phyloP scores from a whole-genome alignment of 2,113 vertebrate species.

The Microcebus lehilahytsara region DNA sequence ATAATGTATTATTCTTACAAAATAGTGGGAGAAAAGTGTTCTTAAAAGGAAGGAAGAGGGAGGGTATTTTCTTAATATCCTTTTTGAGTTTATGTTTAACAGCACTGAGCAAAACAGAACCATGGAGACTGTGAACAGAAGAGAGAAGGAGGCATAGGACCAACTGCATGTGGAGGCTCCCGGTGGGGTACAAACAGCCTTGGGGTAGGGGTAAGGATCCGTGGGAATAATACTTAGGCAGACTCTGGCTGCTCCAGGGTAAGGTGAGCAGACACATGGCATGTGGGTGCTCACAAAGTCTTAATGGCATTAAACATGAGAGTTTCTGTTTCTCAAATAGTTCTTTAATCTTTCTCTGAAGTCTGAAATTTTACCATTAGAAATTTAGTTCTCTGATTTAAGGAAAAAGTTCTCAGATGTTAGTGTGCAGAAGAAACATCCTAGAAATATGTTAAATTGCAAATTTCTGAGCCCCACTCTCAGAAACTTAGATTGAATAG shows the following conservation, averaged over 20 bases:
- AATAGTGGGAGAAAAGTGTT: not conserved
- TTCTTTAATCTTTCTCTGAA: not conserved
- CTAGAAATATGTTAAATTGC: not conserved
- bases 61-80: not conserved
- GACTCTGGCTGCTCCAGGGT: not conserved
- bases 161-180: not conserved
- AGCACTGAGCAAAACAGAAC: not conserved
- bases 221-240: not conserved
- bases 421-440: not conserved
- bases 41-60: not conserved
- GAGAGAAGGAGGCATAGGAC: not conserved
- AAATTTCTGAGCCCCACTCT: not conserved
- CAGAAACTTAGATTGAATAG: not conserved
- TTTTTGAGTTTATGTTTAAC: constrained; percentile 15
- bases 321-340: not conserved
- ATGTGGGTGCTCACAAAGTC: not conserved
- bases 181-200: no score
- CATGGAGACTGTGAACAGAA: not conserved
- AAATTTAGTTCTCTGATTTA: constrained; percentile 29
- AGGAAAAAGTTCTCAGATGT: not conserved
- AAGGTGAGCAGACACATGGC: not conserved
- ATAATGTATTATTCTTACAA: constrained; percentile 40
- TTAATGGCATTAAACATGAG: not conserved
- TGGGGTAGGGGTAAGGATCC: fast-evolving
- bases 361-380: not conserved